Evolutionary conservation across 2,888 invertebrate genomes (phyloP), one percentile per base, ranked within the genome.

Genomic region (Orthonychiurus folsomi): DNA sequence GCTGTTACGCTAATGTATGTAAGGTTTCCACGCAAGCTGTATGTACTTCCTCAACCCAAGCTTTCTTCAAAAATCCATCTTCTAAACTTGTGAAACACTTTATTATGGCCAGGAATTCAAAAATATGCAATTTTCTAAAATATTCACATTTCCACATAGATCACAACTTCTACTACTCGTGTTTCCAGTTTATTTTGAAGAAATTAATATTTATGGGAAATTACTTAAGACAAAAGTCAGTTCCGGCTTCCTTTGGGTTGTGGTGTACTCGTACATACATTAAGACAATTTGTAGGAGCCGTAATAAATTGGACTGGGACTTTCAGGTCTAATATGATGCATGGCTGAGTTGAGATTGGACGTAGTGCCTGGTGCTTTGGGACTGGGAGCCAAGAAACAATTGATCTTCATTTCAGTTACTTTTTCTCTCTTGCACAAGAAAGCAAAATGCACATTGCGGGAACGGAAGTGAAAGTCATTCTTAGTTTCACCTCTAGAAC

Each of bases 371-470:
- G 5, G 37, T 37, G 37, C 15, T 37, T 37, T 5, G 37, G 37
- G 37, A 37, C 37, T 37, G 5, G 37, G 37, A 37, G 37, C 37
- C 9, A 37, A 37, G 37, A 37, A 37, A 37, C 37, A 37, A 37
- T 37, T 37, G 37, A 37, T 37, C 37, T 37, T 37, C 37, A 37
- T 37, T 37, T 37, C 37, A 37, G 37, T 37, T 37, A 37, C 37
- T 15, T 37, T 37, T 15, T 37, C 37, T 37, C 15, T 37, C 37
- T 15, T 9, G 5, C 15, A 5, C 37, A 37, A 37, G 15, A 5
- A 37, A 37, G 15, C 37, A 37, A 5, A 37, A 37, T 15, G 37
- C 37, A 9, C 37, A 37, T 37, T 5, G 37, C 37, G 37, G 15
- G 37, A 37, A 37, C 15, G 5, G 9, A 37, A 9, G 37, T 5